Base-by-base conservation (phyloP, 1,140 invertebrate species). In the Coptotermes formosanus region DNA sequence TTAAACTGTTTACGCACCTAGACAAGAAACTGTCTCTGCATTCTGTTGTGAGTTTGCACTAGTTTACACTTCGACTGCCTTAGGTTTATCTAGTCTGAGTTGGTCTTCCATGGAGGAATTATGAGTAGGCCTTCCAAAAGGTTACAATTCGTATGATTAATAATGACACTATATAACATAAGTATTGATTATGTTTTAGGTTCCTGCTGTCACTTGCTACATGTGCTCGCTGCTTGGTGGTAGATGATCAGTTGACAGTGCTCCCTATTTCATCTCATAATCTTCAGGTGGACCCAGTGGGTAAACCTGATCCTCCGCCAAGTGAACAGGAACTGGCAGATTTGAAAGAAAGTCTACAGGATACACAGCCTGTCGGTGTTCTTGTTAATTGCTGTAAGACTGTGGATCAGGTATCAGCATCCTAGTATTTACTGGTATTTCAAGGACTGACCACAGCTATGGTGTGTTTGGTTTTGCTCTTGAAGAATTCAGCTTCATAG, bases 301-400 rank as follows among this genome's bases (percentile, higher is more conserved):
- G 85, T 23, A 87, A 89, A 82, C 88, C 88, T 85, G 88, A 89
- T 81, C 90, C 90, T 1, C 90, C 91, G 86, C 43, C 69, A 59
- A 92, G 93, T 88, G 91, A 93, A 48, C 88, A 90, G 30, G 94
- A 97, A 90, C 91, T 99, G 25, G 90, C 91, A 88, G 90, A 92
- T 32, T 89, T 98, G 52, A 97, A 97, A 91, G 93, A 95, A 86
- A 96, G 94, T 88, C 90, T 98, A 38, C 93, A 94, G 87, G 98
- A 98, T 88, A 97, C 97, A 2, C 97, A 98, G 88, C 98, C 98
- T 1, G 95, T 98, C 55, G 97, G 97, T 21, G 94, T 94, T 23
- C 92, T 99, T n/a, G 93, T 99, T 2, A 96, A 96, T 89, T 94
- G 96, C 83, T 99, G 98, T 91, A 96, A 95, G 91, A 99, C 99